These are phyloP conservation scores for Trypoxylon attenuatum DNA, from an alignment of 2,888 invertebrate genomes.

Conservation along the genomic window DNA sequence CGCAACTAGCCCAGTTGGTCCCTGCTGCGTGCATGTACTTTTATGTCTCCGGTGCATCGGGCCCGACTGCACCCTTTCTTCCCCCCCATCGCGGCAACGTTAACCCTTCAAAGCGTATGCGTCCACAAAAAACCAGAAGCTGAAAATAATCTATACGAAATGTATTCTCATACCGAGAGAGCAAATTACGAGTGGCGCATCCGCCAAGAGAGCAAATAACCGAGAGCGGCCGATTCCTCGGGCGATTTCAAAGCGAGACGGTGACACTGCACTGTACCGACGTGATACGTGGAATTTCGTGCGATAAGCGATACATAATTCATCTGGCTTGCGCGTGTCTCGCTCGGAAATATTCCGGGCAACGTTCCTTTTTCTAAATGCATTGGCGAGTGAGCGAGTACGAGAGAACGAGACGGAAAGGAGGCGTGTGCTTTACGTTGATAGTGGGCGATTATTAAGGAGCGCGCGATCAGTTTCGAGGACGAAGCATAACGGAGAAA, in stretches of 20 bases:
- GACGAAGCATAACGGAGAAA: constrained; percentile 25
- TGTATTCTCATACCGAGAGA: too few species aligned
- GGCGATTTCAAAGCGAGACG: neutral
- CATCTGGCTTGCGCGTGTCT: neutral
- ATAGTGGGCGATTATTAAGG: neutral
- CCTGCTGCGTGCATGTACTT: constrained; percentile 1
- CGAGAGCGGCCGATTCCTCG: neutral
- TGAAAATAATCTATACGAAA: too few species aligned
- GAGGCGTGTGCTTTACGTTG: too few species aligned
- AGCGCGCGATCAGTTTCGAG: neutral
- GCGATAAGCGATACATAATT: neutral
- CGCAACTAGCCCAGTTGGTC: neutral
- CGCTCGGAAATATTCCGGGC: neutral
- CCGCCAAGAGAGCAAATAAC: too few species aligned
- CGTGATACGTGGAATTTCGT: neutral
- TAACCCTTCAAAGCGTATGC: too few species aligned
- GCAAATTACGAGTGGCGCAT: too few species aligned
- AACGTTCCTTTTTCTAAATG: neutral
- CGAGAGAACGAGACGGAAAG: neutral
- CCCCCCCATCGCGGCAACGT: too few species aligned
- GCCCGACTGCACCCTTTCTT: too few species aligned
- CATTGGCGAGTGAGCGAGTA: constrained; percentile 2
- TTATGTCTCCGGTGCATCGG: too few species aligned
- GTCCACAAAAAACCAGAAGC: too few species aligned
- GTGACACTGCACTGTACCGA: neutral